phyloP scores from a whole-genome alignment of 2,797 vertebrate genomes.

The Xiphophorus birchmanni region DNA sequence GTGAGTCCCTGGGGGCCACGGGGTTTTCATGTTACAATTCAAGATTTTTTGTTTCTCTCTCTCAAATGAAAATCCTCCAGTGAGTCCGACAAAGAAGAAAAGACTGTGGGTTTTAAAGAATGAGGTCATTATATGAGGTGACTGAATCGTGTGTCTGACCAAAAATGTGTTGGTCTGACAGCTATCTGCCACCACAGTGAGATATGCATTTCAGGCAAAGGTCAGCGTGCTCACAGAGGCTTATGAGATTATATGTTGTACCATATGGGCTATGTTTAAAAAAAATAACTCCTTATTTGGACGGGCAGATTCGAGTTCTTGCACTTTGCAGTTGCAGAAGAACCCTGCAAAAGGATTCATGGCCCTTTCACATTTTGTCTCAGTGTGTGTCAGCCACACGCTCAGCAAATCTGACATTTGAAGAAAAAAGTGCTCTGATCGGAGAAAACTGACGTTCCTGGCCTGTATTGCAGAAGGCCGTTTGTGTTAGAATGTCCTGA shows the following conservation, averaged over 20 bases:
- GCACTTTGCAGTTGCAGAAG: neutral
- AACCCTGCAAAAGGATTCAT: neutral
- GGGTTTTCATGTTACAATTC: neutral
- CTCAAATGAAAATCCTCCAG: conserved; percentile 1
- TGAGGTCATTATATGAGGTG: conserved; percentile 61
- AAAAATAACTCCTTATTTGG: neutral
- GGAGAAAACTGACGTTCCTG: neutral
- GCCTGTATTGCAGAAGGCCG: neutral
- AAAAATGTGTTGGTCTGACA: conserved; percentile 23
- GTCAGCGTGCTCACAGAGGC: conserved; percentile 29
- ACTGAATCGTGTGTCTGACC: conserved; percentile 42
- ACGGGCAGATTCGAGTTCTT: neutral
- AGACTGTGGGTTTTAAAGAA: conserved; percentile 17
- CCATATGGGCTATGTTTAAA: conserved; percentile 1
- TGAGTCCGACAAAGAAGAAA: neutral
- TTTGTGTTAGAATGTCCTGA: neutral
- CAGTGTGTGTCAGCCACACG: neutral
- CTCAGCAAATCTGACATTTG: neutral
- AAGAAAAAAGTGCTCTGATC: neutral
- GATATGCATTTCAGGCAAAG: conserved; percentile 62
- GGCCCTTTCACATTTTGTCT: neutral
- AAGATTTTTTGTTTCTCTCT: neutral
- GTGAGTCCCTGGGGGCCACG: neutral
- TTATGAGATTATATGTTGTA: conserved; percentile 6
- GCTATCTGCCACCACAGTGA: conserved; percentile 61